Conservation (phyloP, 2,113 vertebrate species). For the Castor canadensis region DNA sequence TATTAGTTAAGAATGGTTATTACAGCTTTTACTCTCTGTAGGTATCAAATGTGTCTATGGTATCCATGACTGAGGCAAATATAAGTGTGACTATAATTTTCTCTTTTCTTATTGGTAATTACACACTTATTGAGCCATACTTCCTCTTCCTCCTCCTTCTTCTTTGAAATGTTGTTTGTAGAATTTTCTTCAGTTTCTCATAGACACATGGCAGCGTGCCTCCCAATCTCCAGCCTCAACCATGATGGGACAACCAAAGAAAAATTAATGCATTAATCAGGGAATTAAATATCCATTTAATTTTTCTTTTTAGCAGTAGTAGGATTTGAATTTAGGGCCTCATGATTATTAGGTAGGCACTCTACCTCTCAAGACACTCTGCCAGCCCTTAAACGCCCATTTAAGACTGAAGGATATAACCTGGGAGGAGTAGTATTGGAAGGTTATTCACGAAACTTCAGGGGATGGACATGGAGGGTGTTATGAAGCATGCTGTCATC, state of each 20-base stretch:
- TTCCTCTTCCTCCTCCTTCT: neutral
- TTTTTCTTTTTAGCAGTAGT: too few species aligned
- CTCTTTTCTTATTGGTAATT: neutral
- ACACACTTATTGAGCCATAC: neutral
- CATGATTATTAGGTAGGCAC: too few species aligned
- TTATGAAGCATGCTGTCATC: neutral
- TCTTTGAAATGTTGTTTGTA: neutral
- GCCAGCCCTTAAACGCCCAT: too few species aligned
- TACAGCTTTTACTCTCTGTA: neutral
- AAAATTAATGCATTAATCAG: neutral
- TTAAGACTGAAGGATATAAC: neutral
- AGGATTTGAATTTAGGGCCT: too few species aligned
- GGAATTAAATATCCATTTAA: neutral
- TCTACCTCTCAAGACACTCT: too few species aligned
- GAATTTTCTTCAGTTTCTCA: neutral
- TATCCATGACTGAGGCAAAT: neutral
- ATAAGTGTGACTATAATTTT: neutral
- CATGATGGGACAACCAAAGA: neutral
- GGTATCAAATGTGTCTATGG: neutral
- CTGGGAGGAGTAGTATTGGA: neutral
- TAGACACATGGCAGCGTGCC: neutral
- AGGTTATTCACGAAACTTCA: neutral
- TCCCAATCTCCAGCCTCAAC: neutral
- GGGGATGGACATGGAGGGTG: too few species aligned
- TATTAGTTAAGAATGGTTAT: neutral